Evolutionary conservation across 2,797 vertebrate genomes (phyloP).

Genomic region (Phylloscopus collybita): DNA sequence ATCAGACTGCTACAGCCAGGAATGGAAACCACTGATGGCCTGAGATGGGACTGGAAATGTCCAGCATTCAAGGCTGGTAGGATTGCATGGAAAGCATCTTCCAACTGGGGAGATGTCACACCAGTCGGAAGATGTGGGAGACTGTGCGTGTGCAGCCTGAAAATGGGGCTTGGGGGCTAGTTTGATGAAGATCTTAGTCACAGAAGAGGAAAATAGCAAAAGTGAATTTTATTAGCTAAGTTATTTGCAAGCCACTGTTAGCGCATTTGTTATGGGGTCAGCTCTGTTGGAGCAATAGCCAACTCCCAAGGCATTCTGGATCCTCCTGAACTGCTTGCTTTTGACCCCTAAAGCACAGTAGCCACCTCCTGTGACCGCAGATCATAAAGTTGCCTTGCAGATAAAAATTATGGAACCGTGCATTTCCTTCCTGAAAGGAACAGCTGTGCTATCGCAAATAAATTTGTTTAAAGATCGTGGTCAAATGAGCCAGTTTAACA

Average conservation of each 20-base stretch:
- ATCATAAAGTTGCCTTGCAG: slow-evolving; percentile 54
- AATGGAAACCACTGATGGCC: neutral
- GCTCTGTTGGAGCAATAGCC: neutral
- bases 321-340: slow-evolving; percentile 1
- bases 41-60: neutral
- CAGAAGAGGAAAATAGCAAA: neutral
- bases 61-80: neutral
- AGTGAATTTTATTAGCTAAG: neutral
- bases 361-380: slow-evolving; percentile 44
- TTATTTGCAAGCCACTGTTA: neutral
- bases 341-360: slow-evolving; percentile 51
- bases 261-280: neutral
- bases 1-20: neutral
- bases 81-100: neutral
- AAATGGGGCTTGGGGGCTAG: neutral
- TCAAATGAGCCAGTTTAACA: slow-evolving; percentile 52
- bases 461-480: slow-evolving; percentile 38
- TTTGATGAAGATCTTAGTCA: neutral
- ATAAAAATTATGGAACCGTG: slow-evolving; percentile 49
- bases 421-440: slow-evolving; percentile 37
- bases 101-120: neutral
- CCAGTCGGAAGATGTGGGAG: neutral
- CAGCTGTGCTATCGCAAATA: slow-evolving; percentile 45
- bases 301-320: neutral
- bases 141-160: neutral